Conservation (phyloP, 2,113 vertebrate genomes). For the Ellobius talpinus region DNA sequence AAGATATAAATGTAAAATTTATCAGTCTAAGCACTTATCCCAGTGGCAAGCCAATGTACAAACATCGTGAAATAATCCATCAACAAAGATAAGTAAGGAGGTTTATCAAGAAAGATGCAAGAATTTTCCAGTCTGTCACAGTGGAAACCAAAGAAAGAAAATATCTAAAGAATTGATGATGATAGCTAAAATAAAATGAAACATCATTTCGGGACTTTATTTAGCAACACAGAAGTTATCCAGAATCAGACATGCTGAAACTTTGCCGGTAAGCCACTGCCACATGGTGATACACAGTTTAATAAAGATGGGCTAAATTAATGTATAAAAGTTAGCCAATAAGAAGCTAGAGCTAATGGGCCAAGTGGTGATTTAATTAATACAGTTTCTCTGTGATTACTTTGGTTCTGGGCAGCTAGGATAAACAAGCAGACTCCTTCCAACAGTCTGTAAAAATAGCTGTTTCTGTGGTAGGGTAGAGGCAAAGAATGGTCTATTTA, state of each 20-base stretch:
- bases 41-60: neutral
- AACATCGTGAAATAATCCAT: rapidly evolving
- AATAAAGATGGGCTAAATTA: too few species aligned
- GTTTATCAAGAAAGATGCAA: neutral
- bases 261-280: too few species aligned
- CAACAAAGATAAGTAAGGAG: neutral
- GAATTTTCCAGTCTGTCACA: neutral
- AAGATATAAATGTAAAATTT: neutral
- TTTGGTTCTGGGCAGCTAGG: too few species aligned
- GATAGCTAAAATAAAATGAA: neutral
- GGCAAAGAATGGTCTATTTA: neutral
- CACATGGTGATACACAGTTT: too few species aligned
- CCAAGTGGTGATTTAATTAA: too few species aligned
- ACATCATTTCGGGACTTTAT: neutral
- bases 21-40: neutral
- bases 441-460: neutral
- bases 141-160: neutral
- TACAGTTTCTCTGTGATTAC: too few species aligned
- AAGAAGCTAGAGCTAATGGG: too few species aligned
- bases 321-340: too few species aligned
- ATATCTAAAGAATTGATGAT: neutral
- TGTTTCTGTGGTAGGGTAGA: neutral
- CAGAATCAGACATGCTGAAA: too few species aligned
- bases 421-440: too few species aligned
- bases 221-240: neutral